Percentiles rank a stretch among this genome's conserved stretches.
Evolutionary conservation across 2,797 vertebrate genomes (phyloP).

Genomic region (Bovichtus diacanthus): DNA sequence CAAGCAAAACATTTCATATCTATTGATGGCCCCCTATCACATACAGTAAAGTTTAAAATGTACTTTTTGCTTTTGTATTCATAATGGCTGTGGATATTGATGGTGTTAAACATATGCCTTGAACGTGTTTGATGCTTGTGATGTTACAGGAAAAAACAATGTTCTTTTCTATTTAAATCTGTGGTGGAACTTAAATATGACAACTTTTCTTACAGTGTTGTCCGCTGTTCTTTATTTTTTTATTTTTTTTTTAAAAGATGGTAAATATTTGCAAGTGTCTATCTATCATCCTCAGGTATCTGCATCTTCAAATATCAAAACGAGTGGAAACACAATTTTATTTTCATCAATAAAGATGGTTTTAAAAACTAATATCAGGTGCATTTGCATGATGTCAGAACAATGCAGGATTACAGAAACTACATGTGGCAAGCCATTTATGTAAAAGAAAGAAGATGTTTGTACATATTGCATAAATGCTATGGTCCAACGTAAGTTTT

Average conservation of each 20-base stretch:
- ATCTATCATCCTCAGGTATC: slow-evolving; percentile 13
- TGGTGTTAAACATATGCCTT: slow-evolving; percentile 15
- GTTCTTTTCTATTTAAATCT: slow-evolving; percentile 23
- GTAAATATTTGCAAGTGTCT: slow-evolving; percentile 21
- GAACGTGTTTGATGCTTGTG: slow-evolving; percentile 25
- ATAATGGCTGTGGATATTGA: background rate
- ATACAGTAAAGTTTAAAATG: background rate
- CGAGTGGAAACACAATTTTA: slow-evolving; percentile 23
- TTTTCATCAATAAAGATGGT: slow-evolving; percentile 72
- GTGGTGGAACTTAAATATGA: slow-evolving; percentile 7
- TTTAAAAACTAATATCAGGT: slow-evolving; percentile 48
- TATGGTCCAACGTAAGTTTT: background rate
- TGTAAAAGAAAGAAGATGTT: background rate
- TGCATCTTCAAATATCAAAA: slow-evolving; percentile 21
- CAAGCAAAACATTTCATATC: background rate
- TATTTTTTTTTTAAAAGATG: slow-evolving; percentile 2
- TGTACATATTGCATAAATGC: slow-evolving; percentile 16
- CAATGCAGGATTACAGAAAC: slow-evolving; percentile 36
- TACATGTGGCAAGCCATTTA: background rate
- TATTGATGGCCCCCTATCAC: background rate
- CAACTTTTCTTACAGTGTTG: slow-evolving; percentile 5
- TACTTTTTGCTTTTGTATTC: slow-evolving; percentile 17
- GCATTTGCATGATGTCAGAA: slow-evolving; percentile 58
- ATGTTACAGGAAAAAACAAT: slow-evolving; percentile 19
- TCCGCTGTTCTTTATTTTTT: background rate